Evolutionary conservation across 1,140 invertebrate species (phyloP), one percentile per base, ranked within the genome.

Genomic region (Paraescarpia echinospica): DNA sequence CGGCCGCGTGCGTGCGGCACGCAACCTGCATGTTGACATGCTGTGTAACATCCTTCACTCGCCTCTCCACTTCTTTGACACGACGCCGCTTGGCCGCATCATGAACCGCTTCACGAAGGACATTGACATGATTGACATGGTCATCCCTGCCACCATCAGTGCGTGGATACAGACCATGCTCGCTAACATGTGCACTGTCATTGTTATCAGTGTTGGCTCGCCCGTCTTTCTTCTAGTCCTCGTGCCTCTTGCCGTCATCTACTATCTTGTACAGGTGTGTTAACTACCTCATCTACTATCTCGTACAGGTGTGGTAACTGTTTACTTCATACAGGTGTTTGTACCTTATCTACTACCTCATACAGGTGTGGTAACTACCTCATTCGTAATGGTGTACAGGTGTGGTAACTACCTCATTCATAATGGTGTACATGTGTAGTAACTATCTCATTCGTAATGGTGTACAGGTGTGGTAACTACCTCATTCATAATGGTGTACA

Each of bases 11-110:
- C 18, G 33, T 33, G 93, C 93, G 8, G 92, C 93, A 33, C 51
- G 12, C 9, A 91, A 41, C 33, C 92, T 93, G 12, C 94, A 94
- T 89, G 27, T 41, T 5, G 77, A 77, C 27, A 89, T 94, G n/a
- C 90, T 96, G 5, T 93, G 95, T 92, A 94, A 94, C 35, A 97
- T 98, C 94, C 94, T 98, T 94, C 96, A 96, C 92, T 97, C 97
- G 94, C 97, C 98, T 34, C 97, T 97, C 96, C 96, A 95, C 91
- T 98, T 98, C 96, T 98, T 98, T 96, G 97, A 96, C 92, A 95
- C 95, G 0, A 96, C 95, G 35, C 96, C 96, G 34, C 34, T 95
- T 5, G 96, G 96, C 35, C 93, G 95, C 48, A 97, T 98, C 77
- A 95, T 98, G 51, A 98, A 98, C 95, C 96, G 92, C 89, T 98